Evolutionary conservation across 2,113 vertebrate species (phyloP), one percentile per base, ranked within the genome.

Genomic region (Dinomys branickii): DNA sequence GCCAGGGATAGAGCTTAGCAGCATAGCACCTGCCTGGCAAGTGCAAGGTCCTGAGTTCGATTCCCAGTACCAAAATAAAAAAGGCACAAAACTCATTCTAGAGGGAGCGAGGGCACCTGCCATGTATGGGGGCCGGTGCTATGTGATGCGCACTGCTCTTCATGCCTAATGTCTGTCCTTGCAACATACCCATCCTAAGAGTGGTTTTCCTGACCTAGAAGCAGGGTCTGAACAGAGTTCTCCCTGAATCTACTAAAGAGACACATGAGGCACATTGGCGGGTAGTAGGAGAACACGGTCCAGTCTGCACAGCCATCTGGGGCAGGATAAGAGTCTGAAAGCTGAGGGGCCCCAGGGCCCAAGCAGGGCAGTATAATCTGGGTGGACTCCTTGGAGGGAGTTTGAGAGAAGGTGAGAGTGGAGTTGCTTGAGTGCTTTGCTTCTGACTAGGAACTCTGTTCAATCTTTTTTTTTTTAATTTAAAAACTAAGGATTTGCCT

Each of bases 401-500:
- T 71, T 41, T 69, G n/a, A 77, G 69, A 85, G 38, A 85, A 90
- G 41, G 35, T 47, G 73, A 80, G 4, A 44, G 30, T 61, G n/a
- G 14, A 91, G 33, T 16, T 59, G 33, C 59, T 81, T 61, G 20
- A 6, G 58, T 71, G 11, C 20, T 56, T 91, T 30, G 38, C 24
- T 35, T 92, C 52, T 88, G 13, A 73, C 59, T 65, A 63, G 61
- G 19, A 83, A 47, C 61, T 38, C 7, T 59, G 77, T 84, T 65
- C 77, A 78, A 91, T 81, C 50, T 77, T 22, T 78, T 47, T 90
- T 80, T 75, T 82, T 65, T 61, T 61, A 61, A 22, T 73, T 47
- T 90, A 63, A 81, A 41, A 94, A 92, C n/a, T n/a, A 71, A 91
- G 52, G 38, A 33, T 28, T 84, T 85, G 63, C 38, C 7, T 19